These are phyloP conservation scores for Ctenopoma multispine DNA, from an alignment of 2,797 vertebrate species.

Conservation along the genomic window DNA sequence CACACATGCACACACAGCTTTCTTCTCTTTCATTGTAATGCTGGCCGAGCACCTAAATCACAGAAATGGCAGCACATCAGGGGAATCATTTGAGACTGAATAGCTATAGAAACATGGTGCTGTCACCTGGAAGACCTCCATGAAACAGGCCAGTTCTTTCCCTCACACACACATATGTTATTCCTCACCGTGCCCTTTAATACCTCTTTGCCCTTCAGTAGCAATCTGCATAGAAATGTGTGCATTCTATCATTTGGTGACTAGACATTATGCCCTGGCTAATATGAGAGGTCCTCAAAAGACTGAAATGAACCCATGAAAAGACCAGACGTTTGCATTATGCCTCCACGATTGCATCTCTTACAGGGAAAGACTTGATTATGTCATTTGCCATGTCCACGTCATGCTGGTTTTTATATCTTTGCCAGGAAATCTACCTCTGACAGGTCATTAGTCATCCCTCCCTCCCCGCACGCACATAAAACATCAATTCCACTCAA, in stretches of 20 bases:
- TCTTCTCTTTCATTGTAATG: slow-evolving; percentile 75
- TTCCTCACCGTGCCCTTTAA: slow-evolving; percentile 78
- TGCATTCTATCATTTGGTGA: slow-evolving; percentile 80
- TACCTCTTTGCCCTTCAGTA: slow-evolving; percentile 82
- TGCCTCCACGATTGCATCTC: slow-evolving; percentile 77
- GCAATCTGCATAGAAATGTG: slow-evolving; percentile 83
- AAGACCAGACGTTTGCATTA: slow-evolving; percentile 82
- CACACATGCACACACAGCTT: slow-evolving; percentile 47
- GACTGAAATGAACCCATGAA: slow-evolving; percentile 78
- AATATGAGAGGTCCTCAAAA: slow-evolving; percentile 75
- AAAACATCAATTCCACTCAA: slow-evolving; percentile 81
- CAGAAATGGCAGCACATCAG: slow-evolving; percentile 85
- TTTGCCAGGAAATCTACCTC: slow-evolving; percentile 85
- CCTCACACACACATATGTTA: slow-evolving; percentile 60
- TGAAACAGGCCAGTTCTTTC: slow-evolving; percentile 65
- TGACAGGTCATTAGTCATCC: slow-evolving; percentile 84
- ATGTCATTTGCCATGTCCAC: slow-evolving; percentile 84
- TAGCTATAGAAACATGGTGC: slow-evolving; percentile 82
- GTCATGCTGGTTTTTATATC: slow-evolving; percentile 86
- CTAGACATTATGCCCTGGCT: slow-evolving; percentile 80
- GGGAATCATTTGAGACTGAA: slow-evolving; percentile 84
- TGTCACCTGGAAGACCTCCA: slow-evolving; percentile 80
- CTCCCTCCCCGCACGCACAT: slow-evolving; percentile 74
- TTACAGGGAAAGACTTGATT: slow-evolving; percentile 81
- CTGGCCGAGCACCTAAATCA: slow-evolving; percentile 82